Conservation (phyloP, 2,113 vertebrate genomes). For the Phylloscopus trochilus region DNA sequence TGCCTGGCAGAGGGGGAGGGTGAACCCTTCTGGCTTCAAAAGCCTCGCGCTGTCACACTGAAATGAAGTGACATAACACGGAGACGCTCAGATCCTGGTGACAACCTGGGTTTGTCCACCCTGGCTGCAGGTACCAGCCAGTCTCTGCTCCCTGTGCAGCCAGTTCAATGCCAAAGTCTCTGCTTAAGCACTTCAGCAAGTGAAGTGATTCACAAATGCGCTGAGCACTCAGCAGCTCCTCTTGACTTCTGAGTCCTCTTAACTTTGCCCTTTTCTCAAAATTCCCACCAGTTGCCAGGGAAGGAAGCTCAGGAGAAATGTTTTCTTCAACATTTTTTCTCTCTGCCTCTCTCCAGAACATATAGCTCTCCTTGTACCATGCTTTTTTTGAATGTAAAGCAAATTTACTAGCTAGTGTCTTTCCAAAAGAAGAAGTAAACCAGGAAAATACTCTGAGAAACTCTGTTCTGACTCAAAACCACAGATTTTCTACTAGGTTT, state of each 20-base stretch:
- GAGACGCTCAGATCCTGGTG: not conserved
- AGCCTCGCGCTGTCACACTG: not conserved
- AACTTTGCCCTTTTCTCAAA: constrained; percentile 13
- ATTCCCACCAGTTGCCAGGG: not conserved
- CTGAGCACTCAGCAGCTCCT: not conserved
- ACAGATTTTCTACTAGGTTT: not conserved
- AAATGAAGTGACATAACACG: not conserved
- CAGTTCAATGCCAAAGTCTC: not conserved
- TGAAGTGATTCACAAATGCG: not conserved
- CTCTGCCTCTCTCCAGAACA: not conserved
- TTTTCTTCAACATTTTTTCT: not conserved
- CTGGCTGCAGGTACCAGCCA: not conserved
- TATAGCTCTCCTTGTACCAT: not conserved
- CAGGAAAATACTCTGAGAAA: constrained; percentile 15
- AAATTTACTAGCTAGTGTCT: not conserved
- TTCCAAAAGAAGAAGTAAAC: not conserved
- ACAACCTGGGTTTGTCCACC: not conserved
- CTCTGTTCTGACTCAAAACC: not conserved
- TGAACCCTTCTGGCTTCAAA: not conserved
- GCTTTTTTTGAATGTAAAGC: not conserved
- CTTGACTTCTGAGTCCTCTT: not conserved
- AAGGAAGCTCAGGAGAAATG: not conserved
- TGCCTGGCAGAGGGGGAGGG: constrained; percentile 45
- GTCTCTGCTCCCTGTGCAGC: not conserved
- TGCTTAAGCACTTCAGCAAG: not conserved